Evolutionary conservation across 1,140 invertebrate species (phyloP), one percentile per base, ranked within the genome.

Genomic region (Pseudomyrmex concolor): DNA sequence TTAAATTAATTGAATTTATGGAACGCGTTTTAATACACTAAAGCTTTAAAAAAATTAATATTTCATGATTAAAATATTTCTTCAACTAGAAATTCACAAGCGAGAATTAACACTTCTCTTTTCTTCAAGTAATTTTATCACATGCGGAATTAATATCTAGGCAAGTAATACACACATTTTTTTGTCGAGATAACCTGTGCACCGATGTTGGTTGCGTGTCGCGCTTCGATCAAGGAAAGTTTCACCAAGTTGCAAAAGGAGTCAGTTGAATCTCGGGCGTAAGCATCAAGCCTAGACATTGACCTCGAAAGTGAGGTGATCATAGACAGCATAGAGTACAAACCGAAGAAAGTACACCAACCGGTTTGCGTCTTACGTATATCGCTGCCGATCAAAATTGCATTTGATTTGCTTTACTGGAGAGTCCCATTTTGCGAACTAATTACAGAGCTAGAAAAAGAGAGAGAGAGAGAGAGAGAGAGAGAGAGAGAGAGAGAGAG

Each of bases 291-390:
- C 74, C 83, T 92, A 91, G 90, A 91, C 91, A 92, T 91, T 91
- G 91, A 92, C 91, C 90, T 91, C 90, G 90, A 91, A 91, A 91
- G 90, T 72, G 67, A 85, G 83, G 85, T 83, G 88, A 90, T 87
- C 84, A 60, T 57, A 60, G 64, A 43, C 13, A 55, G 68, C 19
- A 57, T 15, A 83, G 67, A 67, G 72, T 34, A 13, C 66, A n/a
- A 85, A 85, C 73, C 83, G 85, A 91, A 90, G 90, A 90, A 89
- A 91, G 89, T 91, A 62, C 54, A 54, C 73, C 60, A 67, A 45
- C 72, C 83, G 55, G 55, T 45, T 70, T 59, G 15, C 19, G 13
- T 57, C 48, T 43, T 51, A 48, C 22, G 78, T 84, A n/a, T 68
- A 86, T 72, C 66, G 10, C 19, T 71, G 7, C 1, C 54, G 51